A percentile compares a stretch with the other conserved stretches of the same genome.
phyloP scores from a whole-genome alignment of 2,113 vertebrate genomes.

The Leucosticte australis region DNA sequence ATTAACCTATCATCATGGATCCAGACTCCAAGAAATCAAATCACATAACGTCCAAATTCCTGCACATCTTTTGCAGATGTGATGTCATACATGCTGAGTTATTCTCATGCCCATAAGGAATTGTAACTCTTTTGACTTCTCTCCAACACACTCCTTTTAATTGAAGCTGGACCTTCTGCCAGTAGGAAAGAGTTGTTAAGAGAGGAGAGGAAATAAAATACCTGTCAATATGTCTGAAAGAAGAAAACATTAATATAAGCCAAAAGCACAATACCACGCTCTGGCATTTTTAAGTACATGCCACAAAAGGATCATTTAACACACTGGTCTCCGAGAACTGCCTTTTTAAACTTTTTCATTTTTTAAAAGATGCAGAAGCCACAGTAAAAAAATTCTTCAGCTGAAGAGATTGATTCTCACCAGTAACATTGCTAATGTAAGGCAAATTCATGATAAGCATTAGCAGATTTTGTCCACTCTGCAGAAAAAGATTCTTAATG shows the following conservation, averaged over 20 bases:
- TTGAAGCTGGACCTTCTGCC: neutral
- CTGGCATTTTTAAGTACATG: neutral
- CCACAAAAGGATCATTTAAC: neutral
- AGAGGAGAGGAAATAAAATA: neutral
- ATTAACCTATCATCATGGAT: neutral
- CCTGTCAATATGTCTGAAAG: neutral
- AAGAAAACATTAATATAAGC: neutral
- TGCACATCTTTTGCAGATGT: neutral
- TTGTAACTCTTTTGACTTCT: neutral
- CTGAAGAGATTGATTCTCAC: neutral
- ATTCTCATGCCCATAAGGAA: neutral
- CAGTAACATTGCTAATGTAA: neutral
- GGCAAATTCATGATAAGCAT: neutral
- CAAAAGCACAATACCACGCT: neutral
- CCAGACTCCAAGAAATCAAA: neutral
- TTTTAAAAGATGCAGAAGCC: neutral
- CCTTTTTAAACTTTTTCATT: neutral
- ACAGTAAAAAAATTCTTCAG: neutral
- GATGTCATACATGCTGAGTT: neutral
- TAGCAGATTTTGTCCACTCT: neutral
- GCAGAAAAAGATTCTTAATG: neutral
- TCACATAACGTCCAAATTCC: neutral
- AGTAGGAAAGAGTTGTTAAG: neutral
- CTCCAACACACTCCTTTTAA: neutral
- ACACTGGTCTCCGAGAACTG: neutral